Evolutionary conservation across 2,797 vertebrate species (phyloP), one percentile per base, ranked within the genome.

Genomic region (Orientallactaga sibirica): DNA sequence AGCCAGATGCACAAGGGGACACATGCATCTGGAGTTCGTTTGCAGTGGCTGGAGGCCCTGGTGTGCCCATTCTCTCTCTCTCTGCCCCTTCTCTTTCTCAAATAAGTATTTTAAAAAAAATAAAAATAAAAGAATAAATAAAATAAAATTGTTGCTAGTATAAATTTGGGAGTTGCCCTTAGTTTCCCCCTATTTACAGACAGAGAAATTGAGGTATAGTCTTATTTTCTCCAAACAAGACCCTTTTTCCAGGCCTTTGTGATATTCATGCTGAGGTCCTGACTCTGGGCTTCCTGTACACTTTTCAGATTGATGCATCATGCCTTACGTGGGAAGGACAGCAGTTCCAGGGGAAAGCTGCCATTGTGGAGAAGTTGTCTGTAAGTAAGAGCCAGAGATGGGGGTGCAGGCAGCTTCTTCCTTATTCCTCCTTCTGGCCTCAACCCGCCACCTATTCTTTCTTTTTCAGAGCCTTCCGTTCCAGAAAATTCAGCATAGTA

Each of bases 261-360:
- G 29, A 52, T 73, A 86, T 2, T 91, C 83, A 10, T 86, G 29
- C 41, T 86, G 9, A 93, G 48, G 25, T n/a, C 7, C 88, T 96
- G 55, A 94, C 68, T 27, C 1, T 48, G 3, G 3, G n/a, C 94
- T 91, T 96, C 33, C 71, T 95, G 14, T 94, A 66, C 55, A 27
- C 86, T 88, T 96, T 97, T 92, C 98, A 99, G 99, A 99, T 99
- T 88, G 99, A 99, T 93, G 98, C 99, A 7, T 99, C 99, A 99
- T 99, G 99, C 98, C 99, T 99, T 98, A 99, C 99, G 15, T 99
- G 99, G 99, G 99, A 99, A 98, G 99, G 99, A 98, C 99, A 99
- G 97, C 99, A 99, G 97, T 99, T 99, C 98, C 99, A 99, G 97
- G 99, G 99, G 96, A 99, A 99, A 99, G 98, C 98, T 97, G 99